phyloP scores from a whole-genome alignment of 2,797 vertebrate genomes.

The Cryptoprocta ferox region DNA sequence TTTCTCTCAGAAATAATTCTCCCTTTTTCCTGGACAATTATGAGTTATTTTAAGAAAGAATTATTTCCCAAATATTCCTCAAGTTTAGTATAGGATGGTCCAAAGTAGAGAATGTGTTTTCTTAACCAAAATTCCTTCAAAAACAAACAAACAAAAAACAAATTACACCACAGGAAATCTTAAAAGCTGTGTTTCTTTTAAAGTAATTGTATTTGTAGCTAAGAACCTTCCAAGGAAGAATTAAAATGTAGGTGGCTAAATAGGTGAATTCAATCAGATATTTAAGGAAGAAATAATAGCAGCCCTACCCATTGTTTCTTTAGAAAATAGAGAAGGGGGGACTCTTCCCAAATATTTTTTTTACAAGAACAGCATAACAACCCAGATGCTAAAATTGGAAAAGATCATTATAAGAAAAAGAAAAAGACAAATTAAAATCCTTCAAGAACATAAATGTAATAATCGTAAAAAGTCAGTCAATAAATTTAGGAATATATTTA shows the following conservation, averaged over 20 bases:
- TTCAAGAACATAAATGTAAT: not conserved
- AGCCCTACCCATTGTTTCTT: not conserved
- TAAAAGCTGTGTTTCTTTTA: not conserved
- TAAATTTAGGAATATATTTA: not conserved
- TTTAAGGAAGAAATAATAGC: not conserved
- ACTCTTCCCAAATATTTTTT: not conserved
- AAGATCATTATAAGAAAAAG: not conserved
- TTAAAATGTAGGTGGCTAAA: not conserved
- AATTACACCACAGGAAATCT: not conserved
- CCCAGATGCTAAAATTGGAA: not conserved
- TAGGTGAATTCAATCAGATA: not conserved
- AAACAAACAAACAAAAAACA: not conserved
- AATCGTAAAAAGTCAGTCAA: not conserved
- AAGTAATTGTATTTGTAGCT: not conserved
- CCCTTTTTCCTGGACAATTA: not conserved
- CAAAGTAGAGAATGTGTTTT: not conserved
- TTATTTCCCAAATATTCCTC: not conserved
- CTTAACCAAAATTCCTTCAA: not conserved
- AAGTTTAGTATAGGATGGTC: not conserved
- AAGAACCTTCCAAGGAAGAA: not conserved
- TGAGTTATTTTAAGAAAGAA: not conserved
- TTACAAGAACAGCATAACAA: not conserved
- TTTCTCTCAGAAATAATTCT: not conserved
- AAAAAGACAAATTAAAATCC: not conserved
- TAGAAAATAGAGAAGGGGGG: not conserved